Conservation (phyloP, 2,888 invertebrate genomes). For the Zootermopsis nevadensis region DNA sequence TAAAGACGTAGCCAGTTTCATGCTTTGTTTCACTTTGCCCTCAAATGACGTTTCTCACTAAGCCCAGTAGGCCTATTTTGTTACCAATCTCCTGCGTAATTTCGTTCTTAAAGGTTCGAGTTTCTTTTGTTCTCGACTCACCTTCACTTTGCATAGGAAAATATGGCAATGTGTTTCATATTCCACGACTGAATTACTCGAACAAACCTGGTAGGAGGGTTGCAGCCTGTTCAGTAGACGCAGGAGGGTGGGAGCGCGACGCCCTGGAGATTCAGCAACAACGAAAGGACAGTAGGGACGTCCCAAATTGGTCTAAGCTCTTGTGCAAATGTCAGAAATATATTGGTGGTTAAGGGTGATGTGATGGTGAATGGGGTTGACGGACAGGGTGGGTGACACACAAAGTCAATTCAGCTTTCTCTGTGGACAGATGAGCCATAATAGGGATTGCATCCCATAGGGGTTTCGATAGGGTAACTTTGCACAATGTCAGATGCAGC, state of each 20-base stretch:
- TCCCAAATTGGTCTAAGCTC: conserved; percentile 45
- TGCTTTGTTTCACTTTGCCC: no score
- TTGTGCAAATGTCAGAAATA: conserved; percentile 50
- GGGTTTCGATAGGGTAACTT: not conserved
- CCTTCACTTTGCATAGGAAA: not conserved
- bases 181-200: not conserved
- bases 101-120: not conserved
- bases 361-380: conserved; percentile 29
- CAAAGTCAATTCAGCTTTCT: conserved; percentile 49
- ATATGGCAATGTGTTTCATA: not conserved
- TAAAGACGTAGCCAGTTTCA: no score
- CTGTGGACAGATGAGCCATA: conserved; percentile 40
- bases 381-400: conserved; percentile 29
- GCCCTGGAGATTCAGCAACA: conserved; percentile 50
- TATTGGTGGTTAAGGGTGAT: conserved; percentile 50
- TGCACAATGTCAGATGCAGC: conserved; percentile 1
- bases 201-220: not conserved
- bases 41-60: no score
- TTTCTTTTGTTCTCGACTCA: not conserved
- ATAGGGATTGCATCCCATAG: conserved; percentile 37
- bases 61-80: no score
- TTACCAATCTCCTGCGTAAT: no score
- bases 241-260: conserved; percentile 17
- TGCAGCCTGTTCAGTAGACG: not conserved
- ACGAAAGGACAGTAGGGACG: conserved; percentile 37